A percentile compares a stretch with the other conserved stretches of the same genome.
Evolutionary conservation across 2,888 invertebrate species (phyloP).

Genomic region (Alentia gelatinosa): DNA sequence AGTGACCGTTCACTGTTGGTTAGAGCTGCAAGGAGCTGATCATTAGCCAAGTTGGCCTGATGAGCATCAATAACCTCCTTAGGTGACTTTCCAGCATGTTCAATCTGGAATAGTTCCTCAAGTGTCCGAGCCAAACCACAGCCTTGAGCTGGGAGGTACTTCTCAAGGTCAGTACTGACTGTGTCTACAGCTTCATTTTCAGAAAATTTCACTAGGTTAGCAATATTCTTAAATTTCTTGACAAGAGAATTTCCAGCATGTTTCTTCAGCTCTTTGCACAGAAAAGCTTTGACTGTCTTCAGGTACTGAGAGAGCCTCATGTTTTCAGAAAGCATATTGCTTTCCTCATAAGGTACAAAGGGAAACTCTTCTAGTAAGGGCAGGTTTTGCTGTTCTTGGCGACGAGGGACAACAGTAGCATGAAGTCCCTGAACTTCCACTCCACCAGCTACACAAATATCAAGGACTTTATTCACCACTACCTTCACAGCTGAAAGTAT

Average conservation of each 20-base stretch:
- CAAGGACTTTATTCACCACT: conserved; percentile 67
- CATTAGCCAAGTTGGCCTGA: conserved; percentile 54
- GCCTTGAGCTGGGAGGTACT: background rate
- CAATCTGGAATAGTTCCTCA: conserved; percentile 42
- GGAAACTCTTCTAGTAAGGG: conserved; percentile 92
- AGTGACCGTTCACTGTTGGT: conserved; percentile 67
- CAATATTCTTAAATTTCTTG: background rate
- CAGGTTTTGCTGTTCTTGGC: conserved; percentile 87
- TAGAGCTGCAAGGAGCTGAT: conserved; percentile 67
- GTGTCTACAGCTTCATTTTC: background rate
- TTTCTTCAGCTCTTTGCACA: background rate
- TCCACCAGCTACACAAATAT: conserved; percentile 85
- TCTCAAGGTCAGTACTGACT: background rate
- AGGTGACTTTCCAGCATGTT: conserved; percentile 37
- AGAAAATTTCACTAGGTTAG: background rate
- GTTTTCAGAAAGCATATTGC: background rate
- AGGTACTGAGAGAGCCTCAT: conserved; percentile 53
- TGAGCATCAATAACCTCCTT: conserved; percentile 30
- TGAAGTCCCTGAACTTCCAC: conserved; percentile 94
- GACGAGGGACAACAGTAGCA: conserved; percentile 92
- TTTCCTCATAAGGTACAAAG: conserved; percentile 87
- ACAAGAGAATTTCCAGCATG: background rate
- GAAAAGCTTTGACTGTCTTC: background rate
- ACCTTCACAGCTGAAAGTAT: conserved; percentile 66
- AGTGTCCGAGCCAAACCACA: conserved; percentile 44